Evolutionary conservation across 2,888 invertebrate species (phyloP).

Genomic region (Gymnocheta viridis): DNA sequence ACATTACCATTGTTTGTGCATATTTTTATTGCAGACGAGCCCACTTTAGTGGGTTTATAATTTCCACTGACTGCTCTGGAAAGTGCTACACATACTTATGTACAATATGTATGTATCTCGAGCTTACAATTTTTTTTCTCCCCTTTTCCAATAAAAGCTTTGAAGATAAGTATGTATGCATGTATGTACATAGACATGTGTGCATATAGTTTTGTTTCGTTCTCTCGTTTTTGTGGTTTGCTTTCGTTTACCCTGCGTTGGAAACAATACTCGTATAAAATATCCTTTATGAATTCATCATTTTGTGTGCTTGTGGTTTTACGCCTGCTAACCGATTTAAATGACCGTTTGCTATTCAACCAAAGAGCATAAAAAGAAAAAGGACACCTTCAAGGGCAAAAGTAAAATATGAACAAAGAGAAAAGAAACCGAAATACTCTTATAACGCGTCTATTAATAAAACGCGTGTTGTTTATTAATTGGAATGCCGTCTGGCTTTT

Average conservation of each 20-base stretch:
- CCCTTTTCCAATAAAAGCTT: background rate
- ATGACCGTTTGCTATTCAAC: conserved; percentile 49
- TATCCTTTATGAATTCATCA: too few species aligned
- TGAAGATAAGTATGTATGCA: background rate
- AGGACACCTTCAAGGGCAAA: conserved; percentile 68
- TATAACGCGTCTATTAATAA: background rate
- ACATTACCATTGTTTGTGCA: background rate
- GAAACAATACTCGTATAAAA: too few species aligned
- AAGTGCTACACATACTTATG: conserved; percentile 26
- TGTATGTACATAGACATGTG: background rate
- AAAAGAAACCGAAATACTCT: background rate
- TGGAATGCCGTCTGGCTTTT: too few species aligned
- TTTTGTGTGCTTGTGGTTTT: conserved; percentile 5
- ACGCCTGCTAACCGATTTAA: conserved; percentile 15
- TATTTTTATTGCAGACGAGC: conserved; percentile 62
- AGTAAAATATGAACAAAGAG: conserved; percentile 20
- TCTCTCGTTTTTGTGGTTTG: background rate
- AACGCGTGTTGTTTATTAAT: background rate
- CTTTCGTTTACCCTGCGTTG: background rate
- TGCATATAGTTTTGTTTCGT: background rate
- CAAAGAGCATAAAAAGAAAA: conserved; percentile 40
- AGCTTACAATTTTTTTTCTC: background rate
- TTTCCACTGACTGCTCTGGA: background rate
- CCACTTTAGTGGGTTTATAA: conserved; percentile 53
- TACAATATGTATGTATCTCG: background rate